Base-by-base conservation (phyloP, 2,888 invertebrate species). In the Fabriciana adippe region DNA sequence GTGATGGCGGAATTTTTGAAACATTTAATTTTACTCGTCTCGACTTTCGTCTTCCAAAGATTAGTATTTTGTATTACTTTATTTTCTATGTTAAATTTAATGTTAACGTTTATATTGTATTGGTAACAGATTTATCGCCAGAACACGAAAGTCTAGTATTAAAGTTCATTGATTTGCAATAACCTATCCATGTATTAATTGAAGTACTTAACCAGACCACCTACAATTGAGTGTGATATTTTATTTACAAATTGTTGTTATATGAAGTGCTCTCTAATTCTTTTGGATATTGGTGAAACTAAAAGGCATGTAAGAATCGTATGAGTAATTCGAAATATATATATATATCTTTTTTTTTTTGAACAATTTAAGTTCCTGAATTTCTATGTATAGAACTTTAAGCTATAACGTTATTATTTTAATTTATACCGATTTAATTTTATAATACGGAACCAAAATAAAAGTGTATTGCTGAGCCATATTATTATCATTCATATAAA, bases 121-220 rank as follows among this genome's bases (percentile, higher is more conserved):
- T 47, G 62, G 72, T 83, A 83, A 59, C 31, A 45, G 21, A n/a
- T 45, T 59, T 59, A 65, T 53, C 65, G 31, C 50, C 55, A 55
- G 48, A 53, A 50, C 66, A 66, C 68, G 68, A 63, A 70, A 68
- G 65, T 63, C 62, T 55, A 31, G 26, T 60, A 81, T 84, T 81
- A 76, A 51, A 47, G 80, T 84, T 2, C 86, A 86, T 87, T 88
- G 81, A 80, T 83, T 76, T 81, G 80, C 80, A 83, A 81, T 77
- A 77, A 66, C 69, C 74, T 73, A 74, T 74, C 76, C 78, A 74
- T 75, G 74, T 81, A 82, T 80, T 79, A 79, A 80, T 80, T 81
- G 68, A 76, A 84, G 90, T 90, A 90, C 89, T 90, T 88, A 89
- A 89, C 81, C 83, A 85, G 85, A 89, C 89, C 89, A 90, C 87